A percentile compares a stretch with the other conserved stretches of the same genome.
Conservation (phyloP, 2,888 invertebrate genomes). For the Dasysyrphus albostriatus region DNA sequence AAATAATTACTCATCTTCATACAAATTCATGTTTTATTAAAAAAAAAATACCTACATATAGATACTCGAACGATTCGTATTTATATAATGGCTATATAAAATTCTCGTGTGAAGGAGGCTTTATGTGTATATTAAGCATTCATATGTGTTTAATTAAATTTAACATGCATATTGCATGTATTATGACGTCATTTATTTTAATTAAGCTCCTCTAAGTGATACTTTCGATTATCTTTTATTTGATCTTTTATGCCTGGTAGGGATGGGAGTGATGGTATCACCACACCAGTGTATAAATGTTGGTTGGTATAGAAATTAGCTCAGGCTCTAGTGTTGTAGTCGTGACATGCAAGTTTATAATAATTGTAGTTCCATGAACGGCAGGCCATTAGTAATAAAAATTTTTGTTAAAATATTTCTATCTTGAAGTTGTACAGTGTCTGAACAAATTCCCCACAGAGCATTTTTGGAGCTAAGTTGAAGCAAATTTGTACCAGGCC, state of each 20-base stretch:
- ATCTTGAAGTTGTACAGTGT: no score
- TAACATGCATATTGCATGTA: constrained; percentile 66
- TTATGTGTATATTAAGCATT: constrained; percentile 7
- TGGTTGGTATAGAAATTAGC: no score
- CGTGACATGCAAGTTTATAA: no score
- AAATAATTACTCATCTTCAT: constrained; percentile 13
- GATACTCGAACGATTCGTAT: neutral
- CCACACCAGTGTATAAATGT: no score
- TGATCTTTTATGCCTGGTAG: constrained; percentile 42
- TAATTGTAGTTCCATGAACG: no score
- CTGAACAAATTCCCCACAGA: no score
- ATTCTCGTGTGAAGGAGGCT: constrained; percentile 17
- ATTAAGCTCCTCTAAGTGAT: constrained; percentile 71
- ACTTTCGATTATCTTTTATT: constrained; percentile 71
- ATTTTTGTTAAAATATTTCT: no score
- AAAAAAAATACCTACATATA: neutral
- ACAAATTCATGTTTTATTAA: constrained; percentile 5
- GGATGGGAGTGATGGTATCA: neutral
- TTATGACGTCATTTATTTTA: constrained; percentile 75
- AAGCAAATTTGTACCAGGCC: no score
- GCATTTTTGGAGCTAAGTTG: no score
- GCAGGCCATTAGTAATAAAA: no score
- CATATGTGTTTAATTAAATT: constrained; percentile 64
- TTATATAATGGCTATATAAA: constrained; percentile 7
- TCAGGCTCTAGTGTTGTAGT: no score